Evolutionary conservation across 2,888 invertebrate genomes (phyloP).

Genomic region (Patella depressa): DNA sequence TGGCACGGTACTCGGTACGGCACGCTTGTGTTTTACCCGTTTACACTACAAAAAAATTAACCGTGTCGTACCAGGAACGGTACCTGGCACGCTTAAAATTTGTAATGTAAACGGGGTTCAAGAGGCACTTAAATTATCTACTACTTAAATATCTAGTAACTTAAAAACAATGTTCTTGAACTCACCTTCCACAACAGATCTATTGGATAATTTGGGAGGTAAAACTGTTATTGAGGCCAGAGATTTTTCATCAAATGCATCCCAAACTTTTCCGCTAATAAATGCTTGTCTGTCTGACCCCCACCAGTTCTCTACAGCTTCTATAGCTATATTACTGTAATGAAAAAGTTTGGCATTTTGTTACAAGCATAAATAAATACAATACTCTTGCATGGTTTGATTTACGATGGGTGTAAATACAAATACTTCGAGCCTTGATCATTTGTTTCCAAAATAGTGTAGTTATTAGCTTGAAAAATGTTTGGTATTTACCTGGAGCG

Average conservation of each 20-base stretch:
- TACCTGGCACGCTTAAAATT: no score
- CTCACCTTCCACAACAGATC: conserved; percentile 74
- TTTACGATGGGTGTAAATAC: no score
- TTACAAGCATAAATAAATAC: no score
- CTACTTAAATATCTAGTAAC: no score
- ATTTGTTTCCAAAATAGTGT: not conserved
- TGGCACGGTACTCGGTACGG: no score
- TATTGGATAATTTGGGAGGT: conserved; percentile 90
- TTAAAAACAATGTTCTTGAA: not conserved
- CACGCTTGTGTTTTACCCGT: no score
- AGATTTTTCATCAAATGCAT: conserved; percentile 57
- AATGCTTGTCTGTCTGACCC: conserved; percentile 58
- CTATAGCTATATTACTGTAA: conserved; percentile 36
- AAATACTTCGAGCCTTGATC: not conserved
- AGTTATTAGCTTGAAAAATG: not conserved
- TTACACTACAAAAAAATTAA: no score
- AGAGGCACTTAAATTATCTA: no score
- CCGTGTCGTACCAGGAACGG: no score
- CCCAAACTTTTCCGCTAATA: conserved; percentile 68
- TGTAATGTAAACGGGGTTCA: no score
- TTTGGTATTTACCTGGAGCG: not conserved
- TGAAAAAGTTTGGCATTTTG: no score
- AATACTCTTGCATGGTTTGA: no score
- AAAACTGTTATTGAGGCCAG: conserved; percentile 74
- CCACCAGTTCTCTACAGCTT: conserved; percentile 70